Percentiles rank a stretch among this genome's conserved stretches.
phyloP scores from a whole-genome alignment of 2,888 invertebrate genomes.

The Pheosia tremula region DNA sequence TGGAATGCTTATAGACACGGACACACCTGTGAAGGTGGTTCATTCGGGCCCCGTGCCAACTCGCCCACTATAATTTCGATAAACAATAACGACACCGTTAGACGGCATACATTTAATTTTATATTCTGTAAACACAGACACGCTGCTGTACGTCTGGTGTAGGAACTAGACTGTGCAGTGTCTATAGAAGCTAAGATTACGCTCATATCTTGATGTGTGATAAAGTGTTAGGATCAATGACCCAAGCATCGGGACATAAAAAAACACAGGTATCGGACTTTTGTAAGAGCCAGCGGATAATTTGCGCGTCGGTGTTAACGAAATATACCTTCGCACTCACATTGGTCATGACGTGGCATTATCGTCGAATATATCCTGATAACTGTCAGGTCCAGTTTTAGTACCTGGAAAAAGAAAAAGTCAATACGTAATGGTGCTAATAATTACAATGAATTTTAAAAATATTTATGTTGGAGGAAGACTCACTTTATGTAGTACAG shows the following conservation, averaged over 20 bases:
- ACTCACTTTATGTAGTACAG: neutral
- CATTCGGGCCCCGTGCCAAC: constrained; percentile 60
- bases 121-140: constrained; percentile 52
- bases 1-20: constrained; percentile 47
- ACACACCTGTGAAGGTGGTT: constrained; percentile 69
- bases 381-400: constrained; percentile 49
- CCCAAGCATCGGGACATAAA: constrained; percentile 37
- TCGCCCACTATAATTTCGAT: constrained; percentile 61
- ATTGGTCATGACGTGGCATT: constrained; percentile 48
- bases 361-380: constrained; percentile 45
- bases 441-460: neutral
- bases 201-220: constrained; percentile 31
- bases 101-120: constrained; percentile 53
- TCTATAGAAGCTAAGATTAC: constrained; percentile 25
- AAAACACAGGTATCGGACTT: constrained; percentile 14
- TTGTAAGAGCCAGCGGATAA: constrained; percentile 30
- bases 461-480: neutral
- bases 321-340: constrained; percentile 47
- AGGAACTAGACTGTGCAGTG: constrained; percentile 24
- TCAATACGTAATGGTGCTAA: constrained; percentile 9
- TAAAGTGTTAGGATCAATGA: constrained; percentile 46
- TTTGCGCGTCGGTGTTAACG: constrained; percentile 38
- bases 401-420: constrained; percentile 65
- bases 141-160: constrained; percentile 24
- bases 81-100: constrained; percentile 71